Evolutionary conservation across 2,888 invertebrate species (phyloP), one percentile per base, ranked within the genome.

Genomic region (Chamaedrilus cognettii): DNA sequence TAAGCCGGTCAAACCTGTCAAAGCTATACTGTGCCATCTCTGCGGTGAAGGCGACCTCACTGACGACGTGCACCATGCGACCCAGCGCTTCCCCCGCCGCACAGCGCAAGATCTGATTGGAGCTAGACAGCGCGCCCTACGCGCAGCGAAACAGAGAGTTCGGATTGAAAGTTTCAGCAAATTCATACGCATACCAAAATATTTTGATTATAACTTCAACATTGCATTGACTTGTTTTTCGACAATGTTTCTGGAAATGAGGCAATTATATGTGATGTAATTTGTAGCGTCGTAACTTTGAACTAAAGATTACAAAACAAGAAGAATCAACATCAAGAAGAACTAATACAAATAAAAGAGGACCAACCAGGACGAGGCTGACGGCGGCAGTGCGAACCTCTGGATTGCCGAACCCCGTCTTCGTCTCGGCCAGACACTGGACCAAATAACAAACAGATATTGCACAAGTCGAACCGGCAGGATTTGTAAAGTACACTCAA

Each of bases 61-160:
- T 90, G 11, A 94, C 90, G 0, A 93, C 93, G 83, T 95, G 94
- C 0, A 94, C 93, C 82, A 98, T 89, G 19, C 98, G 88, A 0
- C 98, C 98, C 28, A 97, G 88, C 32, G 96, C 94, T 79, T 98
- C 97, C 0, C 94, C 96, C 0, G 96, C 94, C 0, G 96, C 93
- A 82, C 96, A 97, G 23, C 98, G 89, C 49, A 99, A 87, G 63
- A 87, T 84, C 4, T 85, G 85, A 77, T 85, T 88, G 60, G 84
- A 74, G 71, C 82, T 82, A 58, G 83, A 82, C 72, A 87, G 75
- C 2, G 85, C 85, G 65, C 84, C 84, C 85, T 86, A 15, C 42
- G 19, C 19, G 42, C 11, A 42, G 11, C 42, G 42, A n/a, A n/a
- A n/a, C n/a, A n/a, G n/a, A n/a, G n/a, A n/a, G n/a, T n/a, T n/a